phyloP scores from a whole-genome alignment of 1,140 invertebrate species.

The Vanessa atalanta region DNA sequence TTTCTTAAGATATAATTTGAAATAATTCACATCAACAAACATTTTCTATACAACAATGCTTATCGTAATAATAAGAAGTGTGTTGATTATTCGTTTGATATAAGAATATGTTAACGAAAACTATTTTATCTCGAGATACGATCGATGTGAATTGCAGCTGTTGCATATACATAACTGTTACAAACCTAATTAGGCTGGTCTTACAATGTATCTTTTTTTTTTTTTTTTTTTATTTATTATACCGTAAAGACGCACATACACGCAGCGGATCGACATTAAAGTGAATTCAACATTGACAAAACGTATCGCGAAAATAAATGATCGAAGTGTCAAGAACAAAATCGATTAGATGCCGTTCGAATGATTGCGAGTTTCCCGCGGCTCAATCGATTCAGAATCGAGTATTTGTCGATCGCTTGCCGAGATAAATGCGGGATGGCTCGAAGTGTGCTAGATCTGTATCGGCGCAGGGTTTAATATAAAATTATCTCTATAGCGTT shows the following conservation, averaged over 20 bases:
- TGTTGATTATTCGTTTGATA: conserved; percentile 8
- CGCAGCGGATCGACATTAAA: conserved; percentile 10
- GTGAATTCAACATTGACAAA: conserved; percentile 27
- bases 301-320: conserved; percentile 22
- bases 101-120: conserved; percentile 10
- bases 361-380: conserved; percentile 43
- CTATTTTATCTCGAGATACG: not conserved
- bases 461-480: conserved; percentile 34
- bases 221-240: too few relatives aligned
- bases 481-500: conserved; percentile 31
- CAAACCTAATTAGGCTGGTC: too few relatives aligned
- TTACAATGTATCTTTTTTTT: not conserved
- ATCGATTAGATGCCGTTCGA: conserved; percentile 47
- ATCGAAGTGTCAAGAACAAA: conserved; percentile 41
- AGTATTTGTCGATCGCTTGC: conserved; percentile 46
- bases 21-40: not conserved
- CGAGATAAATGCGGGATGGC: conserved; percentile 37
- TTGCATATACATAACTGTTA: conserved; percentile 3
- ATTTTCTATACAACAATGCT: not conserved
- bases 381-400: conserved; percentile 45
- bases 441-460: conserved; percentile 38
- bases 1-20: not conserved
- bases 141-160: conserved; percentile 13
- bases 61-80: not conserved
- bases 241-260: conserved; percentile 1